A percentile compares a stretch with the other conserved stretches of the same genome.
Conservation (phyloP, 2,888 invertebrate genomes). For the Spodoptera picta region DNA sequence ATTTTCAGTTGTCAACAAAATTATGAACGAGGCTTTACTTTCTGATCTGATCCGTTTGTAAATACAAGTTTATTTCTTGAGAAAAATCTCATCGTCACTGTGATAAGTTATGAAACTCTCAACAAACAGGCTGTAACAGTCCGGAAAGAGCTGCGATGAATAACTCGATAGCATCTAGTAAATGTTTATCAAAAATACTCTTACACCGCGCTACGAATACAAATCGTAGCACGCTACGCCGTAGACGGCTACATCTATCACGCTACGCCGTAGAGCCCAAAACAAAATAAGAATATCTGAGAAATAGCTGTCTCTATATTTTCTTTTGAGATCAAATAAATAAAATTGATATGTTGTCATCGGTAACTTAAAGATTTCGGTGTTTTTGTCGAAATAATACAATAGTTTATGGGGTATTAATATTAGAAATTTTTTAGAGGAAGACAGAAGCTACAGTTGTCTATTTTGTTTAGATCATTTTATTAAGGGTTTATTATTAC, state of each 20-base stretch:
- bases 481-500: no score
- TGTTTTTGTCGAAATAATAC: no score
- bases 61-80: neutral
- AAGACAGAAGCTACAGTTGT: no score
- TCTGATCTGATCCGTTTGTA: no score
- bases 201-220: slow-evolving; percentile 40
- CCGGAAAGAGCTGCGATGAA: slow-evolving; percentile 29
- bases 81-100: neutral
- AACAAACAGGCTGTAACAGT: slow-evolving; percentile 6
- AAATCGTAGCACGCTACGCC: slow-evolving; percentile 50
- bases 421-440: no score
- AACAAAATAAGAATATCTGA: slow-evolving; percentile 47
- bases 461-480: no score
- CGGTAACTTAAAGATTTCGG: neutral
- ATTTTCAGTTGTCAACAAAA: neutral
- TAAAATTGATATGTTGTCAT: slow-evolving; percentile 20
- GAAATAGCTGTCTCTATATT: slow-evolving; percentile 36
- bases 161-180: slow-evolving; percentile 40
- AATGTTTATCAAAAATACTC: slow-evolving; percentile 48
- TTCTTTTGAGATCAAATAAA: slow-evolving; percentile 37
- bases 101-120: neutral
- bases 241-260: slow-evolving; percentile 55
- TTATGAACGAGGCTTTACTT: no score
- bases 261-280: slow-evolving; percentile 42
- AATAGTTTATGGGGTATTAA: no score